Base-by-base conservation (phyloP, 2,797 vertebrate genomes). In the Aeoliscus strigatus region DNA sequence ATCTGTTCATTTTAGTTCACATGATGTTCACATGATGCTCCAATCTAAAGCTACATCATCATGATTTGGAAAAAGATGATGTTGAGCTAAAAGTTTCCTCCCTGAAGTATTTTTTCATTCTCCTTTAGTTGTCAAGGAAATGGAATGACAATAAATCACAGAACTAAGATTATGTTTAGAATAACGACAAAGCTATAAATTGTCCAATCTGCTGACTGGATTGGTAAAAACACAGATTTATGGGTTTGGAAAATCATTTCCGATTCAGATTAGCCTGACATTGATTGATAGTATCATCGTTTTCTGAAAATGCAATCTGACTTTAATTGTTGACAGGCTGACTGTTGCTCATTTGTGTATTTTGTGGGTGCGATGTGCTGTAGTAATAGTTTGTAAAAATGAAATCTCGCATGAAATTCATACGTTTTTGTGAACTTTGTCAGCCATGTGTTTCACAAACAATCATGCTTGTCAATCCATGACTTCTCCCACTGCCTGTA, bases 141-240 rank as follows among this genome's bases (percentile, higher is more conserved):
- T 77, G 32, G 62, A 77, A 82, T 62, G 62, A 79, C 73, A 66
- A 85, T 87, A 86, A 87, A 87, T 87, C 81, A 86, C 74, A 79
- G 47, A 78, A 72, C 62, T 77, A 68, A 80, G 79, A 87, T 87
- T 85, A 81, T 76, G 79, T 85, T 84, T 62, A 70, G 66, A 83
- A 80, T 87, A 84, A 87, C 75, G 71, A 54, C 62, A 66, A 11
- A 23, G 72, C 78, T 64, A 83, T 85, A 85, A 87, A 87, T 87
- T 81, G 83, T 73, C 70, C 60, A 7, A 34, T 61, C 51, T 56
- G 65, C 74, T 75, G 72, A 79, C 76, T 81, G 66, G 67, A 82
- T 68, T 2, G 68, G 72, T 60, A 77, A 73, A 73, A 81, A 69
- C 47, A 63, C 39, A 27, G 43, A 53, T 61, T 77, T 67, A 67